A percentile compares a stretch with the other conserved stretches of the same genome.
Conservation (phyloP, 1,140 invertebrate genomes). For the Meloidogyne chitwoodi region DNA sequence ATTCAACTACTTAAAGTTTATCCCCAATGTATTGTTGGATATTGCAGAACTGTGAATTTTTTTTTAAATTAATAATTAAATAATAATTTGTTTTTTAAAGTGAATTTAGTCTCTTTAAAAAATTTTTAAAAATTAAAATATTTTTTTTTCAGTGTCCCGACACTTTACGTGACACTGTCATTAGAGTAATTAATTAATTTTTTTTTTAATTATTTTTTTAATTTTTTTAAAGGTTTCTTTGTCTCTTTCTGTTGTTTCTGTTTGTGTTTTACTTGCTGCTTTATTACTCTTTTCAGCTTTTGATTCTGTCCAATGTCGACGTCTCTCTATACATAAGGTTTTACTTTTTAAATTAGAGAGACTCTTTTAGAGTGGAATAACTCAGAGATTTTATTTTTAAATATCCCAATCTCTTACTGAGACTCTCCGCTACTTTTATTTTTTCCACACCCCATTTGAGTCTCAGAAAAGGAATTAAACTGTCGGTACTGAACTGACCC, state of each 20-base stretch:
- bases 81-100: too few relatives aligned
- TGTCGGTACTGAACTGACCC: too few relatives aligned
- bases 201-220: background rate
- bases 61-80: slow-evolving; percentile 4
- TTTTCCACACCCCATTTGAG: too few relatives aligned
- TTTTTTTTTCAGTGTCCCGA: slow-evolving; percentile 53
- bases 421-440: too few relatives aligned
- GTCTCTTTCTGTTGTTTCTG: slow-evolving; percentile 54
- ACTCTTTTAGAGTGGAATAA: background rate
- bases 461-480: too few relatives aligned
- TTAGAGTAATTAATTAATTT: slow-evolving; percentile 4
- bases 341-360: too few relatives aligned
- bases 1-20: slow-evolving; percentile 48
- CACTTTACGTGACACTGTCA: slow-evolving; percentile 50
- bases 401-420: background rate
- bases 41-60: slow-evolving; percentile 52
- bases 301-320: slow-evolving; percentile 56
- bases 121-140: slow-evolving; percentile 15
- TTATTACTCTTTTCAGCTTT: slow-evolving; percentile 56
- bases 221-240: slow-evolving; percentile 42
- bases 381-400: background rate
- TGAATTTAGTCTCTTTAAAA: too few relatives aligned
- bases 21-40: slow-evolving; percentile 48
- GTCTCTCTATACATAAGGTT: slow-evolving; percentile 62
- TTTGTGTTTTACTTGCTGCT: slow-evolving; percentile 49